A percentile compares a stretch with the other conserved stretches of the same genome.
phyloP scores from a whole-genome alignment of 2,113 vertebrate species.

The Oxyura jamaicensis region DNA sequence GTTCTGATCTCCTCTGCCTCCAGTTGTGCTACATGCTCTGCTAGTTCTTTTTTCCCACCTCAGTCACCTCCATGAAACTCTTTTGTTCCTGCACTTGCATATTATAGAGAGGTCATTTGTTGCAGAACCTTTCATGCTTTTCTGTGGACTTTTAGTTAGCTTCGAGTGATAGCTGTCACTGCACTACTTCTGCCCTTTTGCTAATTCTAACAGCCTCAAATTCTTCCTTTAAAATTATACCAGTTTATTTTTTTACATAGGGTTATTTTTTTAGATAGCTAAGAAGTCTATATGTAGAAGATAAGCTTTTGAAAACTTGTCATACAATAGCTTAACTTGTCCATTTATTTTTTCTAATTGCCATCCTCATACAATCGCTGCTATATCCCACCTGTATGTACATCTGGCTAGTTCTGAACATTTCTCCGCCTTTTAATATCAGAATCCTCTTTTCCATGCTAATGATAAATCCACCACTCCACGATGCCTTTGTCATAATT shows the following conservation, averaged over 20 bases:
- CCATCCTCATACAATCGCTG: fast-evolving
- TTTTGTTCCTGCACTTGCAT: neutral
- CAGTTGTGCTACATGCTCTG: neutral
- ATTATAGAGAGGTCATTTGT: neutral
- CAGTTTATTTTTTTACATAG: fast-evolving
- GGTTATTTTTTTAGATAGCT: neutral
- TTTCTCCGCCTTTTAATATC: neutral
- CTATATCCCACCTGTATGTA: neutral
- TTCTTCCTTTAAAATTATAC: neutral
- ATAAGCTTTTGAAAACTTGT: neutral
- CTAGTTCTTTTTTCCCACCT: neutral
- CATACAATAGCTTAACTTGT: neutral
- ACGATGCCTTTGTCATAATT: neutral
- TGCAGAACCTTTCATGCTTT: neutral
- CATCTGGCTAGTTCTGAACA: neutral
- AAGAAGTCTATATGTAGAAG: neutral
- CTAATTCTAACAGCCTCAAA: neutral
- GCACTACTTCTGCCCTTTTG: neutral
- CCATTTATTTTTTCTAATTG: neutral
- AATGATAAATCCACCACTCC: neutral
- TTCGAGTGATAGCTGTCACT: neutral
- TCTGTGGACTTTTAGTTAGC: neutral
- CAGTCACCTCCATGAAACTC: neutral
- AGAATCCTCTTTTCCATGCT: neutral
- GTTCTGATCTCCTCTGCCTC: neutral